These are phyloP conservation scores for Parambassis ranga DNA, from an alignment of 2,797 vertebrate genomes.

Conservation along the genomic window DNA sequence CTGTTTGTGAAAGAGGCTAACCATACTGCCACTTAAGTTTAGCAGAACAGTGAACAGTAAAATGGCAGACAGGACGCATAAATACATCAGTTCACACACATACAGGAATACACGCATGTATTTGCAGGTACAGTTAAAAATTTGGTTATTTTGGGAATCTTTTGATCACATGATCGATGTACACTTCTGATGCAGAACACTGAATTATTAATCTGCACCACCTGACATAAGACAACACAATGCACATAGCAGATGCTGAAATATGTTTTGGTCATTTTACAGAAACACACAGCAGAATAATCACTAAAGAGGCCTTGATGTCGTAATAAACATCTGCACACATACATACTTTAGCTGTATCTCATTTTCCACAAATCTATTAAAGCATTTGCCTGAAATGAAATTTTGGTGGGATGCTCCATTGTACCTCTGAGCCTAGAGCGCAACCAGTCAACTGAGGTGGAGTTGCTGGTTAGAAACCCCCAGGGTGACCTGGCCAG, in stretches of 20 bases:
- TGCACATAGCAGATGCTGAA: background rate
- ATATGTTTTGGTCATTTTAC: background rate
- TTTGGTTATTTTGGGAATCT: too few species aligned
- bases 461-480: conserved; percentile 67
- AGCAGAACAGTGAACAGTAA: conserved; percentile 58
- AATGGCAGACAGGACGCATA: conserved; percentile 64
- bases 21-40: conserved; percentile 76
- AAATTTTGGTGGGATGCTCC: conserved; percentile 39
- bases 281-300: background rate
- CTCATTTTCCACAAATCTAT: conserved; percentile 36
- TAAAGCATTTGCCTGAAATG: conserved; percentile 41
- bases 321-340: background rate
- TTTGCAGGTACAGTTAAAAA: too few species aligned
- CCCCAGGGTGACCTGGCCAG: conserved; percentile 68
- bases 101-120: background rate
- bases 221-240: background rate
- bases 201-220: background rate
- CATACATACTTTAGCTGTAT: conserved; percentile 6
- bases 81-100: conserved; percentile 6
- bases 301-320: background rate
- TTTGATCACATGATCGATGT: too few species aligned
- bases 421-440: conserved; percentile 39
- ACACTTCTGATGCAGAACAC: background rate
- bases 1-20: conserved; percentile 80
- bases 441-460: conserved; percentile 36